Base-by-base conservation (phyloP, 2,113 vertebrate species). In the Rhabdornis inornatus region DNA sequence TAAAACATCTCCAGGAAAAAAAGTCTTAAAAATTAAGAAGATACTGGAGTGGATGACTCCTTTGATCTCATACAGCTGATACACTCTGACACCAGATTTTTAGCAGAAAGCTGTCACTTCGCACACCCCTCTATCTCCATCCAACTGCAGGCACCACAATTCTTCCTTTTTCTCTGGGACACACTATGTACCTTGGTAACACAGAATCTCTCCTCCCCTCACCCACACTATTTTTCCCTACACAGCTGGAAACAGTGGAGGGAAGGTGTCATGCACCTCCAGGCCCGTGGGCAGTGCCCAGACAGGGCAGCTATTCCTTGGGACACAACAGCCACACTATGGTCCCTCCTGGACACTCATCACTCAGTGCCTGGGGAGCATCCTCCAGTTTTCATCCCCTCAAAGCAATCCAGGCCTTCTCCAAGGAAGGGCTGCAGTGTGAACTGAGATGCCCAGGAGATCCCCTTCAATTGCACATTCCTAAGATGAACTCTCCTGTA, bases 261-360 rank as follows among this genome's bases (percentile, higher is more conserved):
- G 39, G 60, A 59, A 83, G 1, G 0, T 8, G 6, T 18, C 22
- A 10, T 0, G 2, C 21, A 7, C 37, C 24, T 49, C 45, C 35
- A 63, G 47, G 45, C 11, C 61, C 9, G 1, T 22, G 25, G 33
- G 33, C 23, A 61, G 52, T 0, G 16, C 35, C 55, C 17, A 37
- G 25, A 4, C 20, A 40, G 40, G 44, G 23, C 24, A 21, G 49
- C 3, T 20, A 31, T 44, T 65, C 47, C 50, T 31, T 19, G 40
- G 28, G 33, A 69, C 30, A 28, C 39, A 35, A 27, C 27, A 57
- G 42, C 8, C 60, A 27, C 40, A 13, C 47, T 11, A 2, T 1
- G 5, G 52, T 4, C 1, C 44, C 37, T 37, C 42, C 63, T 22
- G 13, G 2, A 7, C 27, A 7, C 23, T 27, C 15, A 2, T 2